Evolutionary conservation across 1,140 invertebrate species (phyloP), one percentile per base, ranked within the genome.

Genomic region (Gryon sp.): DNA sequence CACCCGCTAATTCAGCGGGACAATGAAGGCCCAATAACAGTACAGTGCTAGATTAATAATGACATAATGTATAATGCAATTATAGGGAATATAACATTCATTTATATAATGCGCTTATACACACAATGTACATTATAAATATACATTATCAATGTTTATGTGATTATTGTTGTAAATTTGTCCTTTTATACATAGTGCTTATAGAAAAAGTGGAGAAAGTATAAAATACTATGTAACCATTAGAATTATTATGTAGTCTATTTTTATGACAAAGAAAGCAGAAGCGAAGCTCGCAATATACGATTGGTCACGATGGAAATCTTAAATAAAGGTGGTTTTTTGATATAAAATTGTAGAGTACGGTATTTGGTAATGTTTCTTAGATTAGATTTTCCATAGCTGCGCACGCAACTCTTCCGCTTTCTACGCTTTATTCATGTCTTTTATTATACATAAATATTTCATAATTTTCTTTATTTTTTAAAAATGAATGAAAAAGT

Each of bases 61-160:
- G 46, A 62, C 24, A 38, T 55, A 76, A 74, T 62, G 63, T 63
- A 76, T 78, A 75, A 78, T 68, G 59, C 62, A 78, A 72, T 77
- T 75, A 63, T 53, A 72, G 43, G 55, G 52, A 76, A 76, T 78
- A 75, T 69, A 60, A 76, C 65, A 66, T 70, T 74, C 73, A 62
- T 57, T 79, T 77, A 73, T 69, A 76, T 79, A 78, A 80, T 84
- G 78, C 76, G 80, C 79, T 84, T 82, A 82, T 79, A 84, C 65
- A 80, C 83, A 80, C 79, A 82, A 87, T 87, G 85, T 84, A 84
- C 82, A 87, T 87, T 68, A 76, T 82, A 85, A 84, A 86, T 82
- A 83, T 84, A 87, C 80, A 84, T 81, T 81, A 77, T 84, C 62
- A 82, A 84, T 79, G 80, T 81, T 83, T 72, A 81, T 60, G 75